Percentiles rank a stretch among this genome's conserved stretches.
Conservation (phyloP, 2,797 vertebrate genomes). For the Sebastes hubbsi region DNA sequence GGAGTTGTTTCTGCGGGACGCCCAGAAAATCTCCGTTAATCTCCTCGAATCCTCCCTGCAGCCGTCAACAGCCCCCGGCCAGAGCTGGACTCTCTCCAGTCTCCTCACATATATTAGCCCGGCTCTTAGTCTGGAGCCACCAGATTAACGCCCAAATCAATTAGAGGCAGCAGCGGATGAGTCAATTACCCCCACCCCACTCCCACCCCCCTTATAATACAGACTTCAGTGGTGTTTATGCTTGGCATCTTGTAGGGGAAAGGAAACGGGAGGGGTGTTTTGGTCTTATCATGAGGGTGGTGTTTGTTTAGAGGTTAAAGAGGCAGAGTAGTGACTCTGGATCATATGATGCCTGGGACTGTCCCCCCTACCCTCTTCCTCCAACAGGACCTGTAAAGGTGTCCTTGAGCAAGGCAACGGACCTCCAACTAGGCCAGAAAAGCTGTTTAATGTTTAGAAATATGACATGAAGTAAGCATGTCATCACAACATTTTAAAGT, state of each 20-base stretch:
- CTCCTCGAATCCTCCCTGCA: constrained; percentile 48
- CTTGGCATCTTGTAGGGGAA: constrained; percentile 16
- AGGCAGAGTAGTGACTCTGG: background rate
- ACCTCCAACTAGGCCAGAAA: background rate
- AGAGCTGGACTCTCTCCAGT: constrained; percentile 59
- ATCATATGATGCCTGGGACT: too few species aligned
- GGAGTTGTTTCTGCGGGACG: constrained; percentile 17
- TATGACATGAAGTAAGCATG: background rate
- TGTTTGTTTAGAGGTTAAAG: constrained; percentile 17
- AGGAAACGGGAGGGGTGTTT: background rate
- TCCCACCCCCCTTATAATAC: constrained; percentile 19
- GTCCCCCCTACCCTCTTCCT: background rate
- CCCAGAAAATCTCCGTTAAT: constrained; percentile 45
- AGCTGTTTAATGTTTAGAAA: background rate
- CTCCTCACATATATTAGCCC: constrained; percentile 61
- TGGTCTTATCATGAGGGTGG: background rate
- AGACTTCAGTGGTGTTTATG: constrained; percentile 18
- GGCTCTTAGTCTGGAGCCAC: constrained; percentile 32
- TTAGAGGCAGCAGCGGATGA: constrained; percentile 69
- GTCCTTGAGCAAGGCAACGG: constrained; percentile 2
- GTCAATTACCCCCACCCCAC: constrained; percentile 50
- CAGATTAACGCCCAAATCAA: constrained; percentile 80
- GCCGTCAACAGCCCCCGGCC: constrained; percentile 55
- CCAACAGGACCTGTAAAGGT: background rate
- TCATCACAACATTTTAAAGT: background rate